Percentiles rank a stretch among this genome's conserved stretches.
Evolutionary conservation across 2,888 invertebrate genomes (phyloP).

Genomic region (Portevinia maculata): DNA sequence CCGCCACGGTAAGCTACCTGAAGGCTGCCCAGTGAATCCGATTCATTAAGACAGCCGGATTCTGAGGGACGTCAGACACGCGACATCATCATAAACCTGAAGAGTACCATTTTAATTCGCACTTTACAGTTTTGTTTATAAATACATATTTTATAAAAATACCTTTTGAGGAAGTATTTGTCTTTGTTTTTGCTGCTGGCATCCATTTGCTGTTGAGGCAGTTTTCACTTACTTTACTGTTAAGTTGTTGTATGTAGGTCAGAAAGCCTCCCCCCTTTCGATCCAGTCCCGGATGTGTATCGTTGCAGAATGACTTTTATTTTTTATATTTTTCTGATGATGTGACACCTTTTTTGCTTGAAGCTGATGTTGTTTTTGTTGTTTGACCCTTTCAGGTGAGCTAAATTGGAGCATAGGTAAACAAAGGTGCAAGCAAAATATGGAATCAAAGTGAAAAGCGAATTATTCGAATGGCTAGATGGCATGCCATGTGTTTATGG

Average conservation of each 20-base stretch:
- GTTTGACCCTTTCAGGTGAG: constrained; percentile 65
- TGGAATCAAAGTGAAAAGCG: constrained; percentile 36
- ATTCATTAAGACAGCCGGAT: constrained; percentile 8
- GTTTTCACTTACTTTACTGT: constrained; percentile 26
- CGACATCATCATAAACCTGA: constrained; percentile 43
- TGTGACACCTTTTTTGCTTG: constrained; percentile 59
- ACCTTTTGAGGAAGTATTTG: constrained; percentile 13
- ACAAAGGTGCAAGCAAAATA: constrained; percentile 12
- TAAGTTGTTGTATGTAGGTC: constrained; percentile 36
- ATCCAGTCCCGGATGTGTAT: not conserved
- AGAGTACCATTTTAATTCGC: constrained; percentile 41
- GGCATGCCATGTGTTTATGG: constrained; percentile 17
- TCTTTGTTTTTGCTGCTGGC: constrained; percentile 6
- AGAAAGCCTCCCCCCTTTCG: constrained; percentile 36
- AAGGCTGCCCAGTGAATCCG: constrained; percentile 5
- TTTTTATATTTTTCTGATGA: constrained; percentile 49
- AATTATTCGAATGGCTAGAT: constrained; percentile 38
- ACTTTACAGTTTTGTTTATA: constrained; percentile 13
- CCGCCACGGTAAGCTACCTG: not conserved
- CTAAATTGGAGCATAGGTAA: constrained; percentile 51
- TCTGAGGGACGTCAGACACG: constrained; percentile 37
- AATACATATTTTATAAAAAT: not conserved
- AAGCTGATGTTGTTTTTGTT: constrained; percentile 35
- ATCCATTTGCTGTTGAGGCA: constrained; percentile 37
- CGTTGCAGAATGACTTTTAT: constrained; percentile 39